phyloP scores from a whole-genome alignment of 2,113 vertebrate species.

The Zosterops borbonicus region DNA sequence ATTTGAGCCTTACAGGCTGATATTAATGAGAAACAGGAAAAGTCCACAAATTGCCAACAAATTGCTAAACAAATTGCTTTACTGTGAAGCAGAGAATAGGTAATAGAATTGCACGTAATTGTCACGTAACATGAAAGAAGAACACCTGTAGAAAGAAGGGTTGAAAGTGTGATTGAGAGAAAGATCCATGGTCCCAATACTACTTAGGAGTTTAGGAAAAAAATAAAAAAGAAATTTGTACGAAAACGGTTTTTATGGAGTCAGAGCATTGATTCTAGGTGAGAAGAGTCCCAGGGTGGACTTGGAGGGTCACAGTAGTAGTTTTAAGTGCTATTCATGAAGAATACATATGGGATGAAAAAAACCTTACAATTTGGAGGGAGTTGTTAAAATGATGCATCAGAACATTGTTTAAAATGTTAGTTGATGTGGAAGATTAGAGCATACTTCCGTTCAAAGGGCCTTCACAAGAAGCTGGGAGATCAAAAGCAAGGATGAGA shows the following conservation, averaged over 20 bases:
- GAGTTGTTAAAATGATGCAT: not conserved
- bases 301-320: not conserved
- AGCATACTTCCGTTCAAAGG: not conserved
- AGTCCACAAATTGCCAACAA: not conserved
- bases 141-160: not conserved
- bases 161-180: not conserved
- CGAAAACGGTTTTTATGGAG: not conserved
- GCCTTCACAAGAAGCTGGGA: not conserved
- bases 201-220: not conserved
- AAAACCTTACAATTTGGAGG: not conserved
- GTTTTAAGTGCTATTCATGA: not conserved
- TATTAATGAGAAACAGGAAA: not conserved
- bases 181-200: not conserved
- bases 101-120: not conserved
- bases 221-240: not conserved
- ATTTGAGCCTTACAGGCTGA: not conserved
- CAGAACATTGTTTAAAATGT: not conserved
- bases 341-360: not conserved
- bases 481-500: rapidly evolving
- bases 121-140: not conserved
- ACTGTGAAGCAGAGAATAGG: not conserved
- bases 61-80: not conserved
- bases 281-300: not conserved
- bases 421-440: not conserved
- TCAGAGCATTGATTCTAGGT: not conserved